Percentiles rank a stretch among this genome's conserved stretches.
phyloP scores from a whole-genome alignment of 2,797 vertebrate species.

The Erpetoichthys calabaricus region DNA sequence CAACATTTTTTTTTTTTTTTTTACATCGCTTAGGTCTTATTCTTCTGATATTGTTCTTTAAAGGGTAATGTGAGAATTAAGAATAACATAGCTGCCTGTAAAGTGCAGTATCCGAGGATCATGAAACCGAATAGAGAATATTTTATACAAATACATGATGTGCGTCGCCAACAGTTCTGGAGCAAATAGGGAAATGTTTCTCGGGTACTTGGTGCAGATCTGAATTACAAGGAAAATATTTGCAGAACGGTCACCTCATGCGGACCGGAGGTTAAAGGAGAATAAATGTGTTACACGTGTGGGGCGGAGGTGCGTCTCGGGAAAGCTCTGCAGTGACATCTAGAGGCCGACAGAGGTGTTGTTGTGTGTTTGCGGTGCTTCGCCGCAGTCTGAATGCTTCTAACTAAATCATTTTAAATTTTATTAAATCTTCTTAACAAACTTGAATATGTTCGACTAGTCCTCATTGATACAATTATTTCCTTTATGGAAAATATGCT shows the following conservation, averaged over 20 bases:
- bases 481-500: no score
- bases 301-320: conserved; percentile 6
- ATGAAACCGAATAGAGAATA: conserved; percentile 29
- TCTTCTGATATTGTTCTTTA: conserved; percentile 13
- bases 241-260: conserved; percentile 47
- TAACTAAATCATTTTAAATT: background rate
- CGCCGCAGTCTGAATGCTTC: no score
- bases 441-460: background rate
- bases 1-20: conserved; percentile 23
- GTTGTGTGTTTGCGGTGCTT: no score
- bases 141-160: conserved; percentile 26
- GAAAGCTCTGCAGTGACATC: conserved; percentile 57
- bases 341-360: conserved; percentile 41
- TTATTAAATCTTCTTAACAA: background rate
- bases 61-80: conserved; percentile 20
- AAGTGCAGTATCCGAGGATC: conserved; percentile 22
- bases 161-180: conserved; percentile 23
- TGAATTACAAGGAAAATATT: conserved; percentile 60
- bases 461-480: no score
- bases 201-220: conserved; percentile 43
- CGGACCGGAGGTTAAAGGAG: conserved; percentile 40
- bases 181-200: conserved; percentile 34
- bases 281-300: conserved; percentile 42
- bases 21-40: conserved; percentile 15
- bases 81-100: conserved; percentile 15